A percentile compares a stretch with the other conserved stretches of the same genome.
phyloP scores from a whole-genome alignment of 2,797 vertebrate species.

The Schizopygopsis malacanthus region DNA sequence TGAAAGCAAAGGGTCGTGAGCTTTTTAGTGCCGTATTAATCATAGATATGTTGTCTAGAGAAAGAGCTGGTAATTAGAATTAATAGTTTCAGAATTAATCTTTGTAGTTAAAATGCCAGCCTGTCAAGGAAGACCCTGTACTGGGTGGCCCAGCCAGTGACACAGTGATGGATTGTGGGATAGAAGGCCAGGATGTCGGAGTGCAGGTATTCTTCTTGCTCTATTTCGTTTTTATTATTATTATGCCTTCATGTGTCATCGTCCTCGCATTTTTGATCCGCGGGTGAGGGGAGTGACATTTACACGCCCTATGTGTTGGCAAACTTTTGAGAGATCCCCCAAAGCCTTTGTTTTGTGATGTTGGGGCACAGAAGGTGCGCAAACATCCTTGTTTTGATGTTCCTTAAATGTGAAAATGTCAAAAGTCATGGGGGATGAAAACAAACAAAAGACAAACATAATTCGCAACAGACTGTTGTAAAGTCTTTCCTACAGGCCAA shows the following conservation, averaged over 20 bases:
- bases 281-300: conserved; percentile 54
- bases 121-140: conserved; percentile 62
- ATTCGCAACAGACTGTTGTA: neutral
- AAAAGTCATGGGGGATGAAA: conserved; percentile 44
- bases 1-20: conserved; percentile 35
- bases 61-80: conserved; percentile 31
- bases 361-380: neutral
- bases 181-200: conserved; percentile 56
- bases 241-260: conserved; percentile 48
- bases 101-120: conserved; percentile 69
- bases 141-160: conserved; percentile 62
- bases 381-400: conserved; percentile 58
- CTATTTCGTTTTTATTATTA: conserved; percentile 53
- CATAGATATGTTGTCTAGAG: conserved; percentile 36
- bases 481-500: neutral
- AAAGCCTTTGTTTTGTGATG: conserved; percentile 45
- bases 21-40: conserved; percentile 45
- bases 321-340: conserved; percentile 38
- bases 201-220: conserved; percentile 31
- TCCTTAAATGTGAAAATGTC: conserved; percentile 62
- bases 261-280: conserved; percentile 49
- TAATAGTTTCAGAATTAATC: conserved; percentile 67
- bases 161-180: conserved; percentile 74
- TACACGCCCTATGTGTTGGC: conserved; percentile 33
- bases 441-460: conserved; percentile 32